Conservation (phyloP, 2,113 vertebrate genomes). For the Gobius niger region DNA sequence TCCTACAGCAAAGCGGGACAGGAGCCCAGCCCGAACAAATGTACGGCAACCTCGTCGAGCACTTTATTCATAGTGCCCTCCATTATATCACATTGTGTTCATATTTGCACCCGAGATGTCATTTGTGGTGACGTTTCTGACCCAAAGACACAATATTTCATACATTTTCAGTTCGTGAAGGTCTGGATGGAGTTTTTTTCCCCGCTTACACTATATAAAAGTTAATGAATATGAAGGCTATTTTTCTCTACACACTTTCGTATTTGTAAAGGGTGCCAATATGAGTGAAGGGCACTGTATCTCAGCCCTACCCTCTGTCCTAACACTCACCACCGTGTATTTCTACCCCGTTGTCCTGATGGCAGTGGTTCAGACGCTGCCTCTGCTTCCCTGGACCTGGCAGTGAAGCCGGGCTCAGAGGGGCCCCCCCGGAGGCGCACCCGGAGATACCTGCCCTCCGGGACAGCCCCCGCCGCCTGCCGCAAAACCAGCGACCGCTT, state of each 20-base stretch:
- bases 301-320: constrained; percentile 1
- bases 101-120: no score
- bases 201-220: no score
- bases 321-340: constrained; percentile 24
- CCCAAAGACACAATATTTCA: no score
- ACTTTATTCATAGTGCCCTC: neutral
- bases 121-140: no score
- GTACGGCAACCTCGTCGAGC: constrained; percentile 48
- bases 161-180: no score
- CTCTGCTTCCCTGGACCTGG: constrained; percentile 63
- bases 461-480: constrained; percentile 37
- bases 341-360: constrained; percentile 16
- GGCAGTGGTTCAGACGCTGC: constrained; percentile 44
- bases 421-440: constrained; percentile 58
- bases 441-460: constrained; percentile 66
- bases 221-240: no score
- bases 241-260: no score
- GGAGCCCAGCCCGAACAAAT: constrained; percentile 56
- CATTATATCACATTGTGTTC: neutral
- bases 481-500: constrained; percentile 78
- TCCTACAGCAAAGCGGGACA: constrained; percentile 70
- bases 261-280: neutral
- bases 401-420: constrained; percentile 54
- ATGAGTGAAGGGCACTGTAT: constrained; percentile 50
- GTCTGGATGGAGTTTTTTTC: no score